phyloP scores from a whole-genome alignment of 2,888 invertebrate genomes.

The Apeira syringaria region DNA sequence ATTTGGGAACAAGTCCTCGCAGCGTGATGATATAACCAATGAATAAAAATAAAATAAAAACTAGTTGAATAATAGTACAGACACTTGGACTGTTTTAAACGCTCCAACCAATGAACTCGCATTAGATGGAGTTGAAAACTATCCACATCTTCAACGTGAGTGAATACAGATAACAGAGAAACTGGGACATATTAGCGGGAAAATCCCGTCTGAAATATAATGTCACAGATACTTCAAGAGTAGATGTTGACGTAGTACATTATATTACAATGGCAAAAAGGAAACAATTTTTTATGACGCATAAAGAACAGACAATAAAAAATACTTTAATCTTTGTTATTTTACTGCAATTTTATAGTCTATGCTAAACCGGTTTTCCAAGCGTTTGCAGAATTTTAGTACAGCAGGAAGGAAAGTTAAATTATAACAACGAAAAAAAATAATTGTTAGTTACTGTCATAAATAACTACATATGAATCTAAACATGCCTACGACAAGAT shows the following conservation, averaged over 20 bases:
- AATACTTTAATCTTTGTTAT: conserved; percentile 13
- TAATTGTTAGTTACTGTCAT: too few species aligned
- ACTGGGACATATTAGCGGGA: conserved; percentile 24
- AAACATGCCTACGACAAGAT: conserved; percentile 19
- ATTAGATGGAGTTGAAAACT: background rate
- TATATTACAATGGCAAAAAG: conserved; percentile 10
- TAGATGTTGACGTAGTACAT: background rate
- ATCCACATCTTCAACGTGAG: too few species aligned
- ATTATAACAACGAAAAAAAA: too few species aligned
- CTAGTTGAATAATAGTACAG: background rate
- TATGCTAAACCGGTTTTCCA: conserved; percentile 8
- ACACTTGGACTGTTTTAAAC: conserved; percentile 43
- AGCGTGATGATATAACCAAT: background rate
- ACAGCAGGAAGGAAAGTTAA: conserved; percentile 14
- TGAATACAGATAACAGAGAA: conserved; percentile 2
- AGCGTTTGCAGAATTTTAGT: conserved; percentile 14
- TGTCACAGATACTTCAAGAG: background rate
- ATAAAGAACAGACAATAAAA: conserved; percentile 10
- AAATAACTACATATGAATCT: too few species aligned
- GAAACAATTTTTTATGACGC: conserved; percentile 10
- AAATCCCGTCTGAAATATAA: conserved; percentile 14
- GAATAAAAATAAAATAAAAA: background rate
- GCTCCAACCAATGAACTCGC: conserved; percentile 54
- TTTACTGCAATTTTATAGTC: conserved; percentile 14
- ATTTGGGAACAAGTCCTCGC: conserved; percentile 1